Evolutionary conservation across 2,888 invertebrate species (phyloP).

Genomic region (Thalpophila matura): DNA sequence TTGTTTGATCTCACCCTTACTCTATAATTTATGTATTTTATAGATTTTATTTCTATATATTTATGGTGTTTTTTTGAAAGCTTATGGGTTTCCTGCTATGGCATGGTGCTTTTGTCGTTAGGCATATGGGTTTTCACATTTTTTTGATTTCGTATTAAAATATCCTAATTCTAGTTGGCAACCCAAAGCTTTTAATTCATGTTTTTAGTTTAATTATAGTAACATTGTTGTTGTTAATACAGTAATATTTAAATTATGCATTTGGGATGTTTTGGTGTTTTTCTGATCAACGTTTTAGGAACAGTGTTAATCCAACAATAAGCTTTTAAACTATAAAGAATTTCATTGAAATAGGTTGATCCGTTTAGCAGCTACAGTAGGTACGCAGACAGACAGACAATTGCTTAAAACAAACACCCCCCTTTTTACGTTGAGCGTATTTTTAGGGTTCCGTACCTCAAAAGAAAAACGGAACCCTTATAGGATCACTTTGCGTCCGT

Average conservation of each 20-base stretch:
- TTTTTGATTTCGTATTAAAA: conserved; percentile 56
- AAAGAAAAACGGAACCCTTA: too few species aligned
- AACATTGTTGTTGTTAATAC: conserved; percentile 38
- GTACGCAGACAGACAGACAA: too few species aligned
- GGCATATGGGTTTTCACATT: conserved; percentile 65
- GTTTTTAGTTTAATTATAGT: conserved; percentile 44
- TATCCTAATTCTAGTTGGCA: conserved; percentile 74
- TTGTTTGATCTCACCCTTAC: conserved; percentile 12
- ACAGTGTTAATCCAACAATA: neutral
- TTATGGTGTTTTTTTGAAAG: conserved; percentile 79
- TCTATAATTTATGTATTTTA: conserved; percentile 42
- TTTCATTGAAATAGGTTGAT: neutral
- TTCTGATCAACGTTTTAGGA: conserved; percentile 22
- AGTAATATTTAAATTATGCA: neutral
- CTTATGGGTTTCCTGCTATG: conserved; percentile 86
- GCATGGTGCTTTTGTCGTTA: conserved; percentile 79
- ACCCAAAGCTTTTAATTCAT: conserved; percentile 79
- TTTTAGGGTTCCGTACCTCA: too few species aligned
- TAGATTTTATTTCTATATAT: conserved; percentile 47
- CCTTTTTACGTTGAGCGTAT: too few species aligned
- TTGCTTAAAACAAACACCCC: too few species aligned
- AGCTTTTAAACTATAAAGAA: neutral
- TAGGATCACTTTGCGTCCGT: too few species aligned
- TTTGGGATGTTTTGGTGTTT: neutral
- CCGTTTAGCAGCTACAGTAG: neutral